Evolutionary conservation across 2,113 vertebrate species (phyloP).

Genomic region (Hippocampus comes): DNA sequence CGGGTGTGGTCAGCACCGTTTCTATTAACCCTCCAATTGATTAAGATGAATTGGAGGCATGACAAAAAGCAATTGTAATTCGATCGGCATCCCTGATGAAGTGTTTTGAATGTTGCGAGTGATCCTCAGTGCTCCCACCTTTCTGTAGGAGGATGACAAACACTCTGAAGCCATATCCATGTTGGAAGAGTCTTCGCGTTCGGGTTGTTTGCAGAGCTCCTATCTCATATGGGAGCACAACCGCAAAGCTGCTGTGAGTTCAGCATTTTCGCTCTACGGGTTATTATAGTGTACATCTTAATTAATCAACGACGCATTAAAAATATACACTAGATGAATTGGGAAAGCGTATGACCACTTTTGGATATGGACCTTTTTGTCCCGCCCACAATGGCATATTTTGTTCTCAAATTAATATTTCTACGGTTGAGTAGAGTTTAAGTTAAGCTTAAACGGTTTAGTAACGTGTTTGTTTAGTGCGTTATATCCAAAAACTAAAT

Average conservation of each 20-base stretch:
- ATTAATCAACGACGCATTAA: too few species aligned
- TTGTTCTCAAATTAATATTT: too few species aligned
- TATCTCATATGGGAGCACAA: conserved; percentile 91
- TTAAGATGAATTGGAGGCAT: background rate
- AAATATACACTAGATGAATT: too few species aligned
- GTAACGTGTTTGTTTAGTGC: too few species aligned
- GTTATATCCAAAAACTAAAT: too few species aligned
- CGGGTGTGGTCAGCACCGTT: conserved; percentile 24
- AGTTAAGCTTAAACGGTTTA: too few species aligned
- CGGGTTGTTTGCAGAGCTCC: conserved; percentile 87
- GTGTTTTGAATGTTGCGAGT: background rate
- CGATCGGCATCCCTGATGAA: background rate
- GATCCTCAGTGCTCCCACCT: background rate
- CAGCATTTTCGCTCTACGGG: background rate
- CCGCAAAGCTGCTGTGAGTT: conserved; percentile 80
- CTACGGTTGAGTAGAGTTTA: too few species aligned
- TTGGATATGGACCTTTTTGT: too few species aligned
- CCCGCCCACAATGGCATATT: too few species aligned
- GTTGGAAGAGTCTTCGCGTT: conserved; percentile 83
- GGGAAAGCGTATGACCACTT: too few species aligned
- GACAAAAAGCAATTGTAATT: conserved; percentile 8
- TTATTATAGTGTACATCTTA: too few species aligned
- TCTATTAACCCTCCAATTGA: conserved; percentile 16
- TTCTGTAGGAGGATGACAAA: conserved; percentile 80
- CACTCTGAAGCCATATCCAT: conserved; percentile 76